Evolutionary conservation across 2,888 invertebrate species (phyloP), one percentile per base, ranked within the genome.

Genomic region (Sphaerophoria taeniata): DNA sequence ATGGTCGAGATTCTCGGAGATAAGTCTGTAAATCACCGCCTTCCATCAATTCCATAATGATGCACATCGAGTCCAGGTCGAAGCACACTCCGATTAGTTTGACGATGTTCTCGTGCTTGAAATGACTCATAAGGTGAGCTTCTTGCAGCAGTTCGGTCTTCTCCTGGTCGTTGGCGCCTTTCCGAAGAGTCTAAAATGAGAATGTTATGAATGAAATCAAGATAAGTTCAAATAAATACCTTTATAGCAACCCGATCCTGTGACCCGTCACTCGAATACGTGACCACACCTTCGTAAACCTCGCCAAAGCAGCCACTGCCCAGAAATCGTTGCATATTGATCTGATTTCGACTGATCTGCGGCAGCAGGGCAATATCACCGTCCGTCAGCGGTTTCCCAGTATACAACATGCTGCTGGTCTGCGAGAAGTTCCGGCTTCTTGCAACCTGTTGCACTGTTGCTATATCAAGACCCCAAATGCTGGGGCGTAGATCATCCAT

Each of bases 221-320:
- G 43, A 9, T 7, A 6, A 4, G 24, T 24, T 24, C 16, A 51
- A 49, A 16, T 16, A 1, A 16, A 51, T 90, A 96, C 97, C 94
- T 98, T 98, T 45, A 98, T 96, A 11, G 98, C 98, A n/a, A 98
- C 98, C 89, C 95, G 95, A 16, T 95, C 95, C 76, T 95, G 95
- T 31, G 93, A 93, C 45, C 93, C 93, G 6, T 93, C 93, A 69
- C 94, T 94, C 55, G 96, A 93, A 87, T 95, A 94, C 87, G 94
- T 94, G 0, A 97, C 97, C 81, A 96, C 94, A 0, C 99, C 99
- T 93, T 98, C 98, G 90, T 97, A 98, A 0, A 99, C 99, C 92
- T 99, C 98, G 0, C 99, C 99, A 90, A 99, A 99, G 0, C 98
- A 98, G 0, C 99, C 99, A 78, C 97, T 97, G 0, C 99, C 99